Evolutionary conservation across 1,140 invertebrate genomes (phyloP), one percentile per base, ranked within the genome.

Genomic region (Frieseomelitta varia): DNA sequence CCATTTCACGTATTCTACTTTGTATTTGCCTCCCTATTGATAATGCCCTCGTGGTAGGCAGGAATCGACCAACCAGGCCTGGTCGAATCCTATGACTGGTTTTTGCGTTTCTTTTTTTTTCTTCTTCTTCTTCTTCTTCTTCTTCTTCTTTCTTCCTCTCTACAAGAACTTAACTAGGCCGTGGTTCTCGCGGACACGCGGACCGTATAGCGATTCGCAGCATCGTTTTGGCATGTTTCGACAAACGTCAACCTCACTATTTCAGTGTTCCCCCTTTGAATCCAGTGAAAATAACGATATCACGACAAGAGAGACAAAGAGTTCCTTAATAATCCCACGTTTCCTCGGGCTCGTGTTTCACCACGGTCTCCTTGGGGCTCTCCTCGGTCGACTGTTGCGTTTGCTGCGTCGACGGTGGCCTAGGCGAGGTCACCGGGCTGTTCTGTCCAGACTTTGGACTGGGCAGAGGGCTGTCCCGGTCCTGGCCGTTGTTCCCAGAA

Each of bases 11-110:
- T 77, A 85, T 68, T 30, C 79, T 86, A 85, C 55, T 85, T 85
- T 61, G 69, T 85, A 77, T 87, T 79, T 84, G 80, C 83, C 86
- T 82, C 75, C 90, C 85, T 90, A 91, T 65, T 84, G 86, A 92
- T 94, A 95, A 94, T 95, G 93, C 94, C 94, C 94, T 94, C 92
- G 91, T 91, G 83, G 88, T 95, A 94, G 94, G 94, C 94, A 94
- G 94, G 94, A 94, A 91, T 91, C 93, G 91, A 88, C 89, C 79
- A 79, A 53, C 21, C 75, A 61, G 81, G 39, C 75, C 79, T 81
- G 81, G 76, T 85, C 93, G 92, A 94, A 94, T 95, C 94, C 94
- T 94, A 94, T 95, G 92, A 93, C 92, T 95, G 94, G 94, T 91
- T 94, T 93, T 47, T 47, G 39, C 39, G 39, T 47, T 47, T 47